Evolutionary conservation across 2,888 invertebrate genomes (phyloP).

Genomic region (Nasonovia ribisnigri): DNA sequence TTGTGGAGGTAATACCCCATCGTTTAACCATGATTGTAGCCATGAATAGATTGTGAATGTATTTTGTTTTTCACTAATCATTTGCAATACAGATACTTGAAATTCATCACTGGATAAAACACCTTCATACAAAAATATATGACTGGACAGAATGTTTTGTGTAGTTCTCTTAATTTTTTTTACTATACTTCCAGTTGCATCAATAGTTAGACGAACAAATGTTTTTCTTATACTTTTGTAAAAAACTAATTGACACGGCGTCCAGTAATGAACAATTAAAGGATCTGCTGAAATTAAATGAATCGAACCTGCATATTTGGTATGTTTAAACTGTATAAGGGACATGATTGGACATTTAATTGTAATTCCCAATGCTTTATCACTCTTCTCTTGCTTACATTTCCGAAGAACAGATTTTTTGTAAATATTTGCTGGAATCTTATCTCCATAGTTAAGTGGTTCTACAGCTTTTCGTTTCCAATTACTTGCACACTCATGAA

Average conservation of each 20-base stretch:
- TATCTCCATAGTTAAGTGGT: background rate
- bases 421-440: background rate
- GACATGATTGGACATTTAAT: background rate
- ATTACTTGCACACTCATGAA: background rate
- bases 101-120: background rate
- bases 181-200: conserved; percentile 1
- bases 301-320: background rate
- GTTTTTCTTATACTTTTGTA: background rate
- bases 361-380: background rate
- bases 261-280: conserved; percentile 42
- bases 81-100: background rate
- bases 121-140: conserved; percentile 17
- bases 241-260: conserved; percentile 26
- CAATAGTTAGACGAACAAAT: background rate
- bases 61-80: conserved; percentile 7
- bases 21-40: background rate
- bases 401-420: background rate
- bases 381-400: background rate
- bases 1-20: background rate
- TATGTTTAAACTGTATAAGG: background rate
- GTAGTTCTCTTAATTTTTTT: background rate
- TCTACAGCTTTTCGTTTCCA: background rate
- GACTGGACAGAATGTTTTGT: background rate
- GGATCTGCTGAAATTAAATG: background rate
- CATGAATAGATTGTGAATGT: background rate